Conservation (phyloP, 2,888 invertebrate species). For the Tiphia femorata region DNA sequence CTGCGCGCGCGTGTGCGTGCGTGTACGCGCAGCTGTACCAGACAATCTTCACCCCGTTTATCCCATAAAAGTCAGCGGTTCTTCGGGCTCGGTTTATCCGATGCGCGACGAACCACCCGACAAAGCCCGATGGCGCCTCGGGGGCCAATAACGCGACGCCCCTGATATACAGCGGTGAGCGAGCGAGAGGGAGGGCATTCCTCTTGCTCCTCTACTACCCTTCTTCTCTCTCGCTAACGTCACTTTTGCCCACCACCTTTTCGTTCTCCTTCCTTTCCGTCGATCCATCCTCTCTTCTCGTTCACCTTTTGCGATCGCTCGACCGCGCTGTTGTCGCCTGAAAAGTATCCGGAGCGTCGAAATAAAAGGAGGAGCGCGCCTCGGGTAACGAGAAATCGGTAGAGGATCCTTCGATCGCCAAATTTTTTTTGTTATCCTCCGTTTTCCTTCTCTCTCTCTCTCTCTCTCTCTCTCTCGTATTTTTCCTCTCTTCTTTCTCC, state of each 20-base stretch:
- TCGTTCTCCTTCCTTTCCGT: conserved; percentile 11
- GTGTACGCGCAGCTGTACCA: conserved; percentile 8
- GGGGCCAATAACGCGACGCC: conserved; percentile 65
- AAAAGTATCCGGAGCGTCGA: conserved; percentile 39
- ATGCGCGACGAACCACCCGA: conserved; percentile 55
- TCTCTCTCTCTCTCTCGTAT: neutral
- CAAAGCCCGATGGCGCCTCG: conserved; percentile 61
- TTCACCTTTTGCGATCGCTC: conserved; percentile 41
- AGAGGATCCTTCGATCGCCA: too few relatives aligned
- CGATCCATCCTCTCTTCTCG: conserved; percentile 26
- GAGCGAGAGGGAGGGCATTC: conserved; percentile 15
- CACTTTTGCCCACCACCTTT: conserved; percentile 13
- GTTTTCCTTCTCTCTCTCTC: neutral
- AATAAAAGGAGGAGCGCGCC: conserved; percentile 7
- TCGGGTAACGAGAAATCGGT: neutral
- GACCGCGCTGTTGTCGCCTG: conserved; percentile 47
- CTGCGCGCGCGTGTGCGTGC: neutral
- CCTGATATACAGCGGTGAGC: conserved; percentile 56
- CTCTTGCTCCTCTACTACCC: conserved; percentile 27
- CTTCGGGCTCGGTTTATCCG: conserved; percentile 56
- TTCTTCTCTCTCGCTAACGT: too few relatives aligned
- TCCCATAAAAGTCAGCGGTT: conserved; percentile 59
- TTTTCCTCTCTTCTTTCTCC: neutral
- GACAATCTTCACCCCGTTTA: conserved; percentile 56
- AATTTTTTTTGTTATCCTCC: too few relatives aligned